Evolutionary conservation across 1,140 invertebrate genomes (phyloP), one percentile per base, ranked within the genome.

Genomic region (Drosophila ogumai): DNA sequence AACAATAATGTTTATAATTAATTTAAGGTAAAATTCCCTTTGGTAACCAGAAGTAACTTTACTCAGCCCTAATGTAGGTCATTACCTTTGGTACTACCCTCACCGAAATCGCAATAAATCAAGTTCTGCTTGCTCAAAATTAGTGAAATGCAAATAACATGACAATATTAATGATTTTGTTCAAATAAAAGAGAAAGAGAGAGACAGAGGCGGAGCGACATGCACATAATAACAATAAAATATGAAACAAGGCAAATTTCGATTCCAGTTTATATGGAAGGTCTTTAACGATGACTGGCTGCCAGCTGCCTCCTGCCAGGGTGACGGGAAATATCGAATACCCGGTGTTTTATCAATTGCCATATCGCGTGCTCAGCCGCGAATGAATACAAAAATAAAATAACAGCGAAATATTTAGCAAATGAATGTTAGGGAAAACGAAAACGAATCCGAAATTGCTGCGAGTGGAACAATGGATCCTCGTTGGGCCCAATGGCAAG

Each of bases 291-390:
- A 67, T 60, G 65, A 63, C 69, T 66, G 54, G 44, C 66, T 57
- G 34, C 17, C 50, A 40, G 56, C 44, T 44, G 13, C 54, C 38
- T 22, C 6, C 50, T 32, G 12, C 13, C 50, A 2, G 32, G 32
- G 32, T 54, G 50, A 84, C 66, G 86, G 81, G 57, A 85, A 85
- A 80, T 90, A 90, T 90, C 85, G 85, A 90, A 90, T 90, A 85
- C 85, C 85, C 85, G 75, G 71, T 84, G 85, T 90, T 90, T 90
- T 90, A 90, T 90, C 85, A 90, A 90, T 90, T 85, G 85, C 86
- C 75, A 75, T 79, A 90, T 90, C 85, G 85, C 85, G 85, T 90
- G 85, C 61, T 73, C 55, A 36, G 56, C 25, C 69, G 81, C 55
- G 50, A 69, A 75, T 82, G 64, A 84, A 59, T 31, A 58, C 76